Evolutionary conservation across 1,140 invertebrate species (phyloP).

Genomic region (Magallana angulata): DNA sequence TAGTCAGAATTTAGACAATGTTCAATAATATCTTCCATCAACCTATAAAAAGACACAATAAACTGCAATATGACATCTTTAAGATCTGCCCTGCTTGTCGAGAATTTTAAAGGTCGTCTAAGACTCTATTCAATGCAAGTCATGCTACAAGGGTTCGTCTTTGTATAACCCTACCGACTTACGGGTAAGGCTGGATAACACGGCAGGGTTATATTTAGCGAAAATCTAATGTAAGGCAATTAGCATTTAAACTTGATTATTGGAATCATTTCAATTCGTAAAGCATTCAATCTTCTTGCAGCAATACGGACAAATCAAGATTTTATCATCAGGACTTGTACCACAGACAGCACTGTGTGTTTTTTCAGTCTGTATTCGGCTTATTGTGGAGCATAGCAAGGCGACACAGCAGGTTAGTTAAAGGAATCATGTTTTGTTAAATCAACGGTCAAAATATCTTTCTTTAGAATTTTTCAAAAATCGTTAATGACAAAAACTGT

Average conservation of each 20-base stretch:
- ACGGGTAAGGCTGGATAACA: not conserved
- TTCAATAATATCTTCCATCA: slow-evolving; percentile 32
- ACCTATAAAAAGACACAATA: slow-evolving; percentile 28
- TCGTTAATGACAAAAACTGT: too few relatives aligned
- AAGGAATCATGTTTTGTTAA: too few relatives aligned
- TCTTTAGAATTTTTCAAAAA: too few relatives aligned
- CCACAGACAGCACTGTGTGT: not conserved
- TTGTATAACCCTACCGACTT: slow-evolving; percentile 7
- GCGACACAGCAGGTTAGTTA: too few relatives aligned
- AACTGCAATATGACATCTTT: slow-evolving; percentile 5
- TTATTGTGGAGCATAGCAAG: not conserved
- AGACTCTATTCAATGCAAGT: not conserved
- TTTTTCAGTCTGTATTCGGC: not conserved
- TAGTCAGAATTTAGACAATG: slow-evolving; percentile 36
- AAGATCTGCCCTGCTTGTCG: slow-evolving; percentile 14
- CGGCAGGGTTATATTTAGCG: slow-evolving; percentile 1
- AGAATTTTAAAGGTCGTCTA: slow-evolving; percentile 15
- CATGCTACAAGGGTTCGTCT: slow-evolving; percentile 4
- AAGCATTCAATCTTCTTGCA: slow-evolving; percentile 9
- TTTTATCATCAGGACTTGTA: not conserved
- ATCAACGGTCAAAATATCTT: too few relatives aligned
- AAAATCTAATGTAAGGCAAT: slow-evolving; percentile 24
- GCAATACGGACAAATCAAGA: slow-evolving; percentile 19
- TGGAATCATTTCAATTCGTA: slow-evolving; percentile 30
- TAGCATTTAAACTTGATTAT: slow-evolving; percentile 26